Conservation (phyloP, 2,113 vertebrate species). For the Lasiurus cinereus region DNA sequence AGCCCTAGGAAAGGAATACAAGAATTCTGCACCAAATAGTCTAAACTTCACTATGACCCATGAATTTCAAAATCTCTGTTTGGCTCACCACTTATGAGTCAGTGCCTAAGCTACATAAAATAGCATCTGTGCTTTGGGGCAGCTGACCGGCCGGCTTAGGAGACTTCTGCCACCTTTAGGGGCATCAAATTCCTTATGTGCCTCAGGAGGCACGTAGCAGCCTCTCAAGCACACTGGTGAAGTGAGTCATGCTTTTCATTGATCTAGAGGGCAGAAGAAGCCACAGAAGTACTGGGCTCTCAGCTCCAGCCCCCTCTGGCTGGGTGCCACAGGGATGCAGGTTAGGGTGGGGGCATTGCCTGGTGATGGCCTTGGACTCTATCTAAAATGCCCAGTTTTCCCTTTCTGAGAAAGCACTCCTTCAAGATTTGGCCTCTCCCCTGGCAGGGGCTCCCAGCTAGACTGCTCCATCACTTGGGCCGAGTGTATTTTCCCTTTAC, state of each 20-base stretch:
- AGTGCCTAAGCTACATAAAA: background rate
- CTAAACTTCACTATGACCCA: background rate
- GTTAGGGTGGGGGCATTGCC: background rate
- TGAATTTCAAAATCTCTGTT: background rate
- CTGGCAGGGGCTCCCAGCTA: background rate
- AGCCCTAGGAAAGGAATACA: background rate
- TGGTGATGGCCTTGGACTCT: background rate
- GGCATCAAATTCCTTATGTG: background rate
- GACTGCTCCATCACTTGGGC: background rate
- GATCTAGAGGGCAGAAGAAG: background rate
- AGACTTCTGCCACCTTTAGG: background rate
- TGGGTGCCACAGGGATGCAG: background rate
- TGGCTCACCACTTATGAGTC: background rate
- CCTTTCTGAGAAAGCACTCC: background rate
- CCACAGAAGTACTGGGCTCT: background rate
- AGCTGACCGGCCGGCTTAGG: fast-evolving
- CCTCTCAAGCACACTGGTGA: background rate
- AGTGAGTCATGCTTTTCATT: background rate
- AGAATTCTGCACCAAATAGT: background rate
- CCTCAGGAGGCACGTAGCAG: background rate
- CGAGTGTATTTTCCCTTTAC: background rate
- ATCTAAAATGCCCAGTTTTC: background rate
- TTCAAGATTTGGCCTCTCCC: background rate
- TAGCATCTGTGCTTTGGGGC: background rate
- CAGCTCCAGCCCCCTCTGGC: background rate